Evolutionary conservation across 2,888 invertebrate species (phyloP).

Genomic region (Autographa gamma): DNA sequence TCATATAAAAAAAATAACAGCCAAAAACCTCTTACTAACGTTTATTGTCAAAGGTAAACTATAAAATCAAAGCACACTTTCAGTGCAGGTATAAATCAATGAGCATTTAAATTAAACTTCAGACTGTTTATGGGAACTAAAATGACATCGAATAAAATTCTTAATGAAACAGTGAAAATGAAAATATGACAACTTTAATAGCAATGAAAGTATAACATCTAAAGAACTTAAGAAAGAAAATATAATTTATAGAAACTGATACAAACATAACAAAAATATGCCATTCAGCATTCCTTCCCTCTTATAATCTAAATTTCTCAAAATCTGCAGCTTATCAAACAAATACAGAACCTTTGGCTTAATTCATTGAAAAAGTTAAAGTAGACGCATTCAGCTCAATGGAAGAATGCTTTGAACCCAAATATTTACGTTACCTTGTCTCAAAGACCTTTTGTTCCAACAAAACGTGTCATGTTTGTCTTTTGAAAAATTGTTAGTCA

Average conservation of each 20-base stretch:
- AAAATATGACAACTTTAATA: no score
- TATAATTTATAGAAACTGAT: background rate
- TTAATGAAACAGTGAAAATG: no score
- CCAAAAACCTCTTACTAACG: no score
- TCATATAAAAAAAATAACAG: no score
- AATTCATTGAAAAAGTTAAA: background rate
- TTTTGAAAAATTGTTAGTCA: constrained; percentile 50
- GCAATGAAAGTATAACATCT: no score
- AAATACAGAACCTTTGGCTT: no score
- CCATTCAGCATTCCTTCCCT: background rate
- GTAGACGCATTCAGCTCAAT: constrained; percentile 40
- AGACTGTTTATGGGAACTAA: no score
- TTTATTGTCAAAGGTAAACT: no score
- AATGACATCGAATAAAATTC: no score
- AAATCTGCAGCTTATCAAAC: background rate
- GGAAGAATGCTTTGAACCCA: constrained; percentile 20
- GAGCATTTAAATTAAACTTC: no score
- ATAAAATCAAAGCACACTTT: no score
- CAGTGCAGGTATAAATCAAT: no score
- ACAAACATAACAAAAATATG: constrained; percentile 29
- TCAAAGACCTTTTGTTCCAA: constrained; percentile 49
- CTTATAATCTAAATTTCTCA: background rate
- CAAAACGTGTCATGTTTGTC: constrained; percentile 39
- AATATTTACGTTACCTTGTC: constrained; percentile 45
- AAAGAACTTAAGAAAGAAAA: background rate